Percentiles rank a stretch among this genome's conserved stretches.
phyloP scores from a whole-genome alignment of 1,140 invertebrate species.

The Agraylea sexmaculata region DNA sequence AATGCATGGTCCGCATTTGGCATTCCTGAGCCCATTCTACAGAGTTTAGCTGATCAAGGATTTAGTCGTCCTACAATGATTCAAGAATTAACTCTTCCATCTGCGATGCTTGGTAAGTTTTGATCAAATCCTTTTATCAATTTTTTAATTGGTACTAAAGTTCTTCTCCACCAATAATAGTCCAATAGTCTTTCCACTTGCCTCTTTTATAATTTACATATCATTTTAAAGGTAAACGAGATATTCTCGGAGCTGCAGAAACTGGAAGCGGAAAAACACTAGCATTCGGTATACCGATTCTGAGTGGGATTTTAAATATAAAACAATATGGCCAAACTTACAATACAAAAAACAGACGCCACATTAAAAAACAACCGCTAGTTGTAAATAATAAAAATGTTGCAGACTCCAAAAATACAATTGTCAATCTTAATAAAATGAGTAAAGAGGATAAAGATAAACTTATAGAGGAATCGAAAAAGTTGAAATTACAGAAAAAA shows the following conservation, averaged over 20 bases:
- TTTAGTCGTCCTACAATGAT: constrained; percentile 80
- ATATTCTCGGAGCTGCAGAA: constrained; percentile 92
- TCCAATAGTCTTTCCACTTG: not conserved
- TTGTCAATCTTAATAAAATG: constrained; percentile 25
- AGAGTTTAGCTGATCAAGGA: constrained; percentile 59
- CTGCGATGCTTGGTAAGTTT: constrained; percentile 66
- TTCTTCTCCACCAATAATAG: not conserved
- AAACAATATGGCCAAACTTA: constrained; percentile 46
- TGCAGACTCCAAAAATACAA: constrained; percentile 18
- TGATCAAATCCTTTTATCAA: no score
- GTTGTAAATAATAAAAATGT: no score
- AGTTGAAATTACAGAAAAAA: constrained; percentile 5
- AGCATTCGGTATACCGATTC: constrained; percentile 89
- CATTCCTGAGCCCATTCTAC: constrained; percentile 58
- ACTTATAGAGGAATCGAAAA: constrained; percentile 13
- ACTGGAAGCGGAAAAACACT: constrained; percentile 97
- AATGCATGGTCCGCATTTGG: constrained; percentile 59
- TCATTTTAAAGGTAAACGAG: constrained; percentile 46
- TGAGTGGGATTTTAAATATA: constrained; percentile 68
- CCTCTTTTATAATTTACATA: not conserved
- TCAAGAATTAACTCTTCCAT: constrained; percentile 61
- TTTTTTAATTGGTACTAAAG: no score
- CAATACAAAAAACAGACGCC: no score
- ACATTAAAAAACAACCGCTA: constrained; percentile 20
- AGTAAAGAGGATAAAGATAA: constrained; percentile 24